These are phyloP conservation scores for Hystrix cristata DNA, from an alignment of 2,113 vertebrate species.

Conservation along the genomic window DNA sequence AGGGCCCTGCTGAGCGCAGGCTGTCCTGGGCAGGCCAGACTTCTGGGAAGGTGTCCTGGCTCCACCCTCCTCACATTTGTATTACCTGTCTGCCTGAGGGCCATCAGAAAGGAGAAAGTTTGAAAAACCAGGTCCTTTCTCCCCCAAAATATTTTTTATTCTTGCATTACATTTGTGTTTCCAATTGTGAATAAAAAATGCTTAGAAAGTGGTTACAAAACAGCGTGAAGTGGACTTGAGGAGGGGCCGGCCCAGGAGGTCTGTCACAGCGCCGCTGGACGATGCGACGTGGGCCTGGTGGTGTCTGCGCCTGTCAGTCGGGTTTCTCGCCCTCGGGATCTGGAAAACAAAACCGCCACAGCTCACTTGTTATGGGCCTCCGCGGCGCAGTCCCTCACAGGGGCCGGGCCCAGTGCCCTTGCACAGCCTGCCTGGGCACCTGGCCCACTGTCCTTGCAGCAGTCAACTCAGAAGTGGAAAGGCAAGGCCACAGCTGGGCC, in stretches of 20 bases:
- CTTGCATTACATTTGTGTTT: slow-evolving; percentile 90
- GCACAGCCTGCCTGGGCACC: neutral
- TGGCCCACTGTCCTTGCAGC: neutral
- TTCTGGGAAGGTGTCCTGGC: neutral
- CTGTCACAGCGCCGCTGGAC: slow-evolving; percentile 82
- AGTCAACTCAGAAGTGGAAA: neutral
- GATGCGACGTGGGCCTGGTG: slow-evolving; percentile 60
- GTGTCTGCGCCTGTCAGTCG: slow-evolving; percentile 79
- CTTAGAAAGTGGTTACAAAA: slow-evolving; percentile 92
- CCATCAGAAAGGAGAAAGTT: slow-evolving; percentile 81
- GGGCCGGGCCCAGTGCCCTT: neutral
- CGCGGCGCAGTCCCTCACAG: rapidly evolving
- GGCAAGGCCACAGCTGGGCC: rapidly evolving
- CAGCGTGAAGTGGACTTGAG: slow-evolving; percentile 79
- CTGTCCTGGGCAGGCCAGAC: neutral
- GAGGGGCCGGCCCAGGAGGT: slow-evolving; percentile 74
- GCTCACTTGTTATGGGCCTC: neutral
- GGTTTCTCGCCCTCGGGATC: slow-evolving; percentile 87
- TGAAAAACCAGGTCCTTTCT: slow-evolving; percentile 84
- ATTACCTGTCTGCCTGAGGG: neutral
- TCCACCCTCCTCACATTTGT: neutral
- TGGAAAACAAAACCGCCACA: slow-evolving; percentile 83
- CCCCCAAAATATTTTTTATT: slow-evolving; percentile 92
- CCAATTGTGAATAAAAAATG: slow-evolving; percentile 90
- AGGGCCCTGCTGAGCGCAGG: neutral